These are phyloP conservation scores for Anhinga rufa DNA, from an alignment of 2,113 vertebrate genomes.

Conservation along the genomic window DNA sequence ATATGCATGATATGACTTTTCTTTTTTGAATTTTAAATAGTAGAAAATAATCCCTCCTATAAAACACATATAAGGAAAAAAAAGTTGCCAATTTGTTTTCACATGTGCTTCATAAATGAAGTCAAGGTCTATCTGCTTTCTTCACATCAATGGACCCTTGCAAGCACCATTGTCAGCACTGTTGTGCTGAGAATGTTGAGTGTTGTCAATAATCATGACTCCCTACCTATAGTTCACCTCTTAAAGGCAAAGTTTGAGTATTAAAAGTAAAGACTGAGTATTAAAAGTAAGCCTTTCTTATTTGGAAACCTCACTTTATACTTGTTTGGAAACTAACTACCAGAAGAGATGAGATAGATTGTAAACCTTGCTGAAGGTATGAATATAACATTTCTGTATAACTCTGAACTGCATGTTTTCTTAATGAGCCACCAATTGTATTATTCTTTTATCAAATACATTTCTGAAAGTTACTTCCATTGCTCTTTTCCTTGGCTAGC, in stretches of 20 bases:
- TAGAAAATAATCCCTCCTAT: not conserved
- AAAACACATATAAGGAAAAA: not conserved
- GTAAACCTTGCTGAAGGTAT: not conserved
- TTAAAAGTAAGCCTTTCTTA: not conserved
- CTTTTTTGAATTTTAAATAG: not conserved
- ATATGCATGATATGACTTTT: not conserved
- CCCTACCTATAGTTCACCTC: not conserved
- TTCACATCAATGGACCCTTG: not conserved
- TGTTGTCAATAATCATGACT: not conserved
- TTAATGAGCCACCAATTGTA: not conserved
- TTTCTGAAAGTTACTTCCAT: not conserved
- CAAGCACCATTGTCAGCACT: not conserved
- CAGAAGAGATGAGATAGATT: not conserved
- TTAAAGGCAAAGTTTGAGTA: not conserved
- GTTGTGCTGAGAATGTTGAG: not conserved
- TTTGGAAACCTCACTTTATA: not conserved
- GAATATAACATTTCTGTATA: not conserved
- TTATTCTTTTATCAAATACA: not conserved
- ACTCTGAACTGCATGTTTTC: not conserved
- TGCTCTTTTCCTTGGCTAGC: accelerated
- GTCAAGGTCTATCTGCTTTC: not conserved
- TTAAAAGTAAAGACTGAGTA: not conserved
- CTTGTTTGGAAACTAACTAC: not conserved
- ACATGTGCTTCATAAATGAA: not conserved
- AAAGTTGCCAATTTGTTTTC: slow-evolving; percentile 22